phyloP scores from a whole-genome alignment of 1,140 invertebrate species.

The Heliconius himera region DNA sequence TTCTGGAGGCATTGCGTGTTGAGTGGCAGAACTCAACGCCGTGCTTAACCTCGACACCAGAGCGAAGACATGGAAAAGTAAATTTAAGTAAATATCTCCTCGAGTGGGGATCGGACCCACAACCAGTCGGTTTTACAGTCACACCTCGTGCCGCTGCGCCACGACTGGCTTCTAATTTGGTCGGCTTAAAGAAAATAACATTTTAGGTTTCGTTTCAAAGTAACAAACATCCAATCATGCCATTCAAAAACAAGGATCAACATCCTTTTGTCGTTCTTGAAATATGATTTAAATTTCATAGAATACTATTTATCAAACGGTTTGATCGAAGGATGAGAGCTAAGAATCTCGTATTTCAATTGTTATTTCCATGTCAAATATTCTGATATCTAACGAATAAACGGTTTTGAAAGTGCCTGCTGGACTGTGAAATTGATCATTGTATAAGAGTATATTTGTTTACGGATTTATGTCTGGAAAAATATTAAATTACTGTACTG shows the following conservation, averaged over 20 bases:
- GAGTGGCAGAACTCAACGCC: too few relatives aligned
- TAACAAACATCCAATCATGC: too few relatives aligned
- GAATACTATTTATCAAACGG: not conserved
- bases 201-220: too few relatives aligned
- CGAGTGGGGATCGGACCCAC: too few relatives aligned
- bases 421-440: conserved; percentile 1
- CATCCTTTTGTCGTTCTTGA: not conserved
- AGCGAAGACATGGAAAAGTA: too few relatives aligned
- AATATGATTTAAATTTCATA: not conserved
- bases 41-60: too few relatives aligned
- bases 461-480: not conserved
- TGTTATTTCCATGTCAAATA: conserved; percentile 2
- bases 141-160: too few relatives aligned
- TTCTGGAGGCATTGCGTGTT: too few relatives aligned
- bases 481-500: not conserved
- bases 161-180: too few relatives aligned
- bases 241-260: not conserved
- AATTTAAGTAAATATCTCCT: too few relatives aligned
- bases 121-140: too few relatives aligned
- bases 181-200: too few relatives aligned
- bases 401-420: not conserved
- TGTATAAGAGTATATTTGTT: not conserved
- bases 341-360: not conserved
- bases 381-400: not conserved
- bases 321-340: not conserved